Conservation (phyloP, 2,888 invertebrate species). For the Lochmaea capreae region DNA sequence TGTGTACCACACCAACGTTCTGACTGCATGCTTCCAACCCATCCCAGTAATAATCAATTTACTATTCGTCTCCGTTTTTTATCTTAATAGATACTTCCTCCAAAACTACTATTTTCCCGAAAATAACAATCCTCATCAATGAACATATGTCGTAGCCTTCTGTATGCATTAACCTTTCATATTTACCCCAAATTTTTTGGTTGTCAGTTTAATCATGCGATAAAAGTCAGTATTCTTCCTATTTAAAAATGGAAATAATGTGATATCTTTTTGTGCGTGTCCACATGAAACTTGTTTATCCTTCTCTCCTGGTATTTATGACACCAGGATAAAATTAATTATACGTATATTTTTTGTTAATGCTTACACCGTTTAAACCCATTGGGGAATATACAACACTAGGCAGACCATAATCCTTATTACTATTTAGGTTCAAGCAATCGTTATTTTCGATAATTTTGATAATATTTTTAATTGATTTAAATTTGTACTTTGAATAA, state of each 20-base stretch:
- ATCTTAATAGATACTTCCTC: too few species aligned
- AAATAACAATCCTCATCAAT: too few species aligned
- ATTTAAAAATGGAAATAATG: slow-evolving; percentile 4
- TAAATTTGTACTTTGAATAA: too few species aligned
- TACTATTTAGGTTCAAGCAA: too few species aligned
- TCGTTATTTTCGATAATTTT: too few species aligned
- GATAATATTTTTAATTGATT: too few species aligned
- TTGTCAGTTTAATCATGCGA: neutral
- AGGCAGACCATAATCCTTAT: too few species aligned
- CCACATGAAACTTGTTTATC: slow-evolving; percentile 5
- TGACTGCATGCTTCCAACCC: too few species aligned
- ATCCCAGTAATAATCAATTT: too few species aligned
- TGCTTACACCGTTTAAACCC: neutral
- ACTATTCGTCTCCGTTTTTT: too few species aligned
- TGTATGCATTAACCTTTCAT: neutral
- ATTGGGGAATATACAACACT: slow-evolving; percentile 24
- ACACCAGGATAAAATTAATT: slow-evolving; percentile 4
- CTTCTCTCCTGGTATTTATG: slow-evolving; percentile 3
- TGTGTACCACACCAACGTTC: too few species aligned
- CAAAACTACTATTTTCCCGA: too few species aligned
- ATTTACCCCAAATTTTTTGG: neutral
- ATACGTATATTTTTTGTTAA: neutral
- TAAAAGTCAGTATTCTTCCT: neutral
- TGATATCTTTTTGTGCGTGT: neutral
- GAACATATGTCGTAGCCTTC: neutral